A percentile compares a stretch with the other conserved stretches of the same genome.
Evolutionary conservation across 1,140 invertebrate species (phyloP).

Genomic region (Drosophila guanche): DNA sequence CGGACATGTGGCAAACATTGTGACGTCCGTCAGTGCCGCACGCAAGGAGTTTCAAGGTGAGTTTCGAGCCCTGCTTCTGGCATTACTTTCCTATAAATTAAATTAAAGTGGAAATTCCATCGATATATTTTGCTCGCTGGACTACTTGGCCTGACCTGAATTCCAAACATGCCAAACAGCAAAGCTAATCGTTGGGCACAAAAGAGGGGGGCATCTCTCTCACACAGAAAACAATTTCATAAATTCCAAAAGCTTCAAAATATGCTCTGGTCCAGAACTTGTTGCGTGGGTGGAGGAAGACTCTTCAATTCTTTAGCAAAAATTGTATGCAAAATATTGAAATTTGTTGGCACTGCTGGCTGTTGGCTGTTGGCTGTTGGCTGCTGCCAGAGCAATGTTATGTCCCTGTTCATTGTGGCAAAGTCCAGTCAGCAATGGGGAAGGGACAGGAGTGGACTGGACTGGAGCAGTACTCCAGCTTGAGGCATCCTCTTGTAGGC

Average conservation of each 20-base stretch:
- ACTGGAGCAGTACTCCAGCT: conserved; percentile 18
- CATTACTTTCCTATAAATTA: too few species aligned
- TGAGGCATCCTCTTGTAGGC: conserved; percentile 53
- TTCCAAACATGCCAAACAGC: too few species aligned
- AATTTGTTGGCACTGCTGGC: conserved; percentile 26
- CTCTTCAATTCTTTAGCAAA: conserved; percentile 6
- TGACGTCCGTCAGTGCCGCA: conserved; percentile 96
- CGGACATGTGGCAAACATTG: conserved; percentile 97
- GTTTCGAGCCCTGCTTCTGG: conserved; percentile 20
- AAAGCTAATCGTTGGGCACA: too few species aligned
- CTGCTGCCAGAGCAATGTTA: conserved; percentile 26
- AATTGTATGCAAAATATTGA: conserved; percentile 52
- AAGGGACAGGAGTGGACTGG: too few species aligned
- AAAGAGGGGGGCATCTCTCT: too few species aligned
- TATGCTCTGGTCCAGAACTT: conserved; percentile 5
- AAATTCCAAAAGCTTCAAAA: too few species aligned
- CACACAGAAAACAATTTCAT: too few species aligned
- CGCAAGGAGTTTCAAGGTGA: conserved; percentile 98
- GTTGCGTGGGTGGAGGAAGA: conserved; percentile 15
- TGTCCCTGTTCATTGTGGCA: conserved; percentile 33
- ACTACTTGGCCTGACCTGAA: too few species aligned
- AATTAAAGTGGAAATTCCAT: too few species aligned
- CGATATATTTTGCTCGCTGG: too few species aligned
- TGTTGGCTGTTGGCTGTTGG: too few species aligned
- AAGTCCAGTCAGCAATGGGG: background rate